Percentiles rank a stretch among this genome's conserved stretches.
Evolutionary conservation across 2,888 invertebrate species (phyloP).

Genomic region (Coelopa pilipes): DNA sequence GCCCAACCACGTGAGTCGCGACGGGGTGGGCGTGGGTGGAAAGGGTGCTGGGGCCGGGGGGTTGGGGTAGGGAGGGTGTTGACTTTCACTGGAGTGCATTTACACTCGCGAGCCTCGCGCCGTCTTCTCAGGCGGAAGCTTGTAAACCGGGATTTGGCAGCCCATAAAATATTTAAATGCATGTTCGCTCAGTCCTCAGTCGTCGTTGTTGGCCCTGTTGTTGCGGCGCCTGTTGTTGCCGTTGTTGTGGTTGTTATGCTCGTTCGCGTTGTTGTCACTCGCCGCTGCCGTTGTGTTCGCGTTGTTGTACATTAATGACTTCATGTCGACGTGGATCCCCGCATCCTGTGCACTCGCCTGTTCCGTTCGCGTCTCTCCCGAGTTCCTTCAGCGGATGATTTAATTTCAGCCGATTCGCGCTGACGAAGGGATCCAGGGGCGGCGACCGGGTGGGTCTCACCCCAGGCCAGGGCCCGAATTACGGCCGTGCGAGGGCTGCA

Average conservation of each 20-base stretch:
- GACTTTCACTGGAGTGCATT: slow-evolving; percentile 20
- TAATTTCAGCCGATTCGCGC: too few species aligned
- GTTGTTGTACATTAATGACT: slow-evolving; percentile 2
- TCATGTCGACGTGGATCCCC: too few species aligned
- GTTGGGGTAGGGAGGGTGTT: neutral
- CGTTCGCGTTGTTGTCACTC: neutral
- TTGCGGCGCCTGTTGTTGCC: neutral
- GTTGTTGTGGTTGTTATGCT: neutral
- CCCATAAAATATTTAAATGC: slow-evolving; percentile 54
- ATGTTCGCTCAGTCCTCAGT: neutral
- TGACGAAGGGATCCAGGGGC: too few species aligned
- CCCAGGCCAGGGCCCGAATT: too few species aligned
- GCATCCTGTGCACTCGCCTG: too few species aligned
- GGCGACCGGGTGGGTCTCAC: too few species aligned
- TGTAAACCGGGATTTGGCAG: slow-evolving; percentile 63
- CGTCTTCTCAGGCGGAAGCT: slow-evolving; percentile 40
- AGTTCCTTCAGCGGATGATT: too few species aligned
- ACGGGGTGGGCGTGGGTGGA: neutral
- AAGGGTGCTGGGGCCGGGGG: too few species aligned
- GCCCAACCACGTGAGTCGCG: neutral
- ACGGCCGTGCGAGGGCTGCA: too few species aligned
- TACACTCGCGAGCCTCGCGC: neutral
- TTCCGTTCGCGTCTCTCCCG: too few species aligned
- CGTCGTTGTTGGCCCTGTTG: neutral
- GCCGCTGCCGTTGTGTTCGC: neutral